Percentiles rank a stretch among this genome's conserved stretches.
Evolutionary conservation across 2,113 vertebrate genomes (phyloP).

Genomic region (Pseudolaguvia tuberculata): DNA sequence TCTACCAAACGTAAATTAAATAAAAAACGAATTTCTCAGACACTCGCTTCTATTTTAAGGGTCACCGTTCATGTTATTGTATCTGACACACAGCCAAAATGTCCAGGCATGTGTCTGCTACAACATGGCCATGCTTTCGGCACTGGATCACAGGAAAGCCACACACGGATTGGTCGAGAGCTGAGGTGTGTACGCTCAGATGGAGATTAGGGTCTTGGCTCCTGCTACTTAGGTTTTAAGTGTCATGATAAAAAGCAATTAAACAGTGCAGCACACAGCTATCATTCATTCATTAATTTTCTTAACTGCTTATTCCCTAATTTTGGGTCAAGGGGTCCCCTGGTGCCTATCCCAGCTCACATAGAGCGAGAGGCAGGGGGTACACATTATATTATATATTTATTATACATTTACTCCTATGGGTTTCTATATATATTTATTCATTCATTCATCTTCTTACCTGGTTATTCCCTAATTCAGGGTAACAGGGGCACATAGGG

Average conservation of each 20-base stretch:
- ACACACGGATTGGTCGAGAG: conserved; percentile 37
- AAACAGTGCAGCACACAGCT: background rate
- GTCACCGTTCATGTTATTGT: background rate
- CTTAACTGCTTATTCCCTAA: too few relatives aligned
- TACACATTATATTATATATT: too few relatives aligned
- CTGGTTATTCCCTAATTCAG: too few relatives aligned
- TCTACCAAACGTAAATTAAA: too few relatives aligned
- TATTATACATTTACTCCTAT: too few relatives aligned
- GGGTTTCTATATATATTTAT: too few relatives aligned
- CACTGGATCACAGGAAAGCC: background rate
- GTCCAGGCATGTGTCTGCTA: background rate
- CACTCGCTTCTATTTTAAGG: background rate
- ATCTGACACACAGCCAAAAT: background rate
- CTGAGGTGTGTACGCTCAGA: conserved; percentile 57
- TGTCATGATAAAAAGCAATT: background rate
- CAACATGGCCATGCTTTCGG: background rate
- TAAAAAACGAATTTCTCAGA: background rate
- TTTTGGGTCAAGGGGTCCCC: too few relatives aligned
- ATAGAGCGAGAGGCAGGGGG: too few relatives aligned
- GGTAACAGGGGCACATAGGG: too few relatives aligned
- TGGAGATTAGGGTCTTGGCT: conserved; percentile 53
- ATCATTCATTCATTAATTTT: too few relatives aligned
- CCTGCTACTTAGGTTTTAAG: background rate
- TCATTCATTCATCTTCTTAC: too few relatives aligned
- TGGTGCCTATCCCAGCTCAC: too few relatives aligned